Conservation (phyloP, 2,797 vertebrate genomes). For the Percopsis omiscomaycus region DNA sequence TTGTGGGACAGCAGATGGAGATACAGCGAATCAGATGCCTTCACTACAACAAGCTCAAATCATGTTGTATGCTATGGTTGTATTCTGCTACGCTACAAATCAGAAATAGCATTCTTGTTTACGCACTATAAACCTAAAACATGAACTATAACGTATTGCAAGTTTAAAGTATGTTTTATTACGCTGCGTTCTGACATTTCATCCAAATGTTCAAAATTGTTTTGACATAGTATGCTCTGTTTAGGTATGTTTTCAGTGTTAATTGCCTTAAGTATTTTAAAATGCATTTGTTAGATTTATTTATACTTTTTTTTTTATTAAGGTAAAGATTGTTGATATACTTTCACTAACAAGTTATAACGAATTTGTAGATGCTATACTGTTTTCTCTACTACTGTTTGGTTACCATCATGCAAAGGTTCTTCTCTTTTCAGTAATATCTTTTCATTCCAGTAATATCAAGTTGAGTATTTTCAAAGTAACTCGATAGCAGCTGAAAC, state of each 20-base stretch:
- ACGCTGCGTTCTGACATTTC: too few relatives aligned
- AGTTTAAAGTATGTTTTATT: too few relatives aligned
- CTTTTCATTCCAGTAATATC: conserved; percentile 58
- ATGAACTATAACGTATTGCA: too few relatives aligned
- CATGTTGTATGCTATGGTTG: conserved; percentile 22
- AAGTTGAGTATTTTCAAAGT: conserved; percentile 58
- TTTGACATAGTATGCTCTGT: too few relatives aligned
- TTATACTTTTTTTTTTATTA: too few relatives aligned
- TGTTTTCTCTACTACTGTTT: neutral
- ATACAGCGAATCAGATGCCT: conserved; percentile 56
- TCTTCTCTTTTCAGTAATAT: neutral
- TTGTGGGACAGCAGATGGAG: conserved; percentile 71
- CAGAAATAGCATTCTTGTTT: neutral
- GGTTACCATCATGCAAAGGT: neutral
- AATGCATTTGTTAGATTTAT: too few relatives aligned
- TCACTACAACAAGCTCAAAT: conserved; percentile 26
- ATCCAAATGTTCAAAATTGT: too few relatives aligned
- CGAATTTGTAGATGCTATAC: neutral
- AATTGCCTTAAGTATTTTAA: too few relatives aligned
- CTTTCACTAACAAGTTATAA: too few relatives aligned
- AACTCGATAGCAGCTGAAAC: conserved; percentile 56
- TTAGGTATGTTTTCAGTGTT: too few relatives aligned
- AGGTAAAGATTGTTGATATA: too few relatives aligned
- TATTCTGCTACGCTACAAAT: neutral
- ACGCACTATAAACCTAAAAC: too few relatives aligned